phyloP scores from a whole-genome alignment of 2,113 vertebrate species.

The Poicephalus meyeri region DNA sequence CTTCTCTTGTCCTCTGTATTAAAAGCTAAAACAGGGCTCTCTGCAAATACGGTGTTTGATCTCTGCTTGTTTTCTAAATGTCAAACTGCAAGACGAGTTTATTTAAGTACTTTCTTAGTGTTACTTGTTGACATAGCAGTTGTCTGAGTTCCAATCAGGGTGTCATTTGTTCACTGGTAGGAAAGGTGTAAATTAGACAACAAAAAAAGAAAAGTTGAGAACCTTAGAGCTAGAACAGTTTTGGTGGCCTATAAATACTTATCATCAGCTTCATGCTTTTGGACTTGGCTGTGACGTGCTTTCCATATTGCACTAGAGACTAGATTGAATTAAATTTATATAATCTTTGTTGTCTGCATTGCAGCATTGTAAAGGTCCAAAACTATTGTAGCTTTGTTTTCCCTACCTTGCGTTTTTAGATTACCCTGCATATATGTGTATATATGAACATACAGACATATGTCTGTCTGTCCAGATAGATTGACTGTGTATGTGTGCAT shows the following conservation, averaged over 20 bases:
- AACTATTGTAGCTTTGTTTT: not conserved
- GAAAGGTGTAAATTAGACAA: conserved; percentile 36
- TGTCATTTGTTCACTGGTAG: conserved; percentile 11
- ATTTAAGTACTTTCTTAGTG: conserved; percentile 36
- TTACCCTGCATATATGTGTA: rapidly evolving
- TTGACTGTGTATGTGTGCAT: not conserved
- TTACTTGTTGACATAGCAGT: conserved; percentile 50
- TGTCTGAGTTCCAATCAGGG: conserved; percentile 17
- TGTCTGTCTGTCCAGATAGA: not conserved
- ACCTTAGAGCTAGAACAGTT: not conserved
- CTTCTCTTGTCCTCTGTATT: not conserved
- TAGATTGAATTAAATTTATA: conserved; percentile 6
- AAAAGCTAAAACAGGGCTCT: not conserved
- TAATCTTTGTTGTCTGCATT: conserved; percentile 5
- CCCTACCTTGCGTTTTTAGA: not conserved
- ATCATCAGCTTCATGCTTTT: not conserved
- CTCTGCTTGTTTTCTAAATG: conserved; percentile 39
- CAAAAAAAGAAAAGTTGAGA: not conserved
- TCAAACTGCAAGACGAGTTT: conserved; percentile 31
- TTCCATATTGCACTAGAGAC: conserved; percentile 1
- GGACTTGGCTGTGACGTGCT: conserved; percentile 14
- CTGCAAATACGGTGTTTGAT: not conserved
- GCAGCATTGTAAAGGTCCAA: not conserved
- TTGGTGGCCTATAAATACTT: conserved; percentile 43
- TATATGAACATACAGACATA: rapidly evolving